Percentiles rank a stretch among this genome's conserved stretches.
These are phyloP conservation scores for Chrysolina americana DNA, from an alignment of 2,888 invertebrate genomes.

Conservation along the genomic window DNA sequence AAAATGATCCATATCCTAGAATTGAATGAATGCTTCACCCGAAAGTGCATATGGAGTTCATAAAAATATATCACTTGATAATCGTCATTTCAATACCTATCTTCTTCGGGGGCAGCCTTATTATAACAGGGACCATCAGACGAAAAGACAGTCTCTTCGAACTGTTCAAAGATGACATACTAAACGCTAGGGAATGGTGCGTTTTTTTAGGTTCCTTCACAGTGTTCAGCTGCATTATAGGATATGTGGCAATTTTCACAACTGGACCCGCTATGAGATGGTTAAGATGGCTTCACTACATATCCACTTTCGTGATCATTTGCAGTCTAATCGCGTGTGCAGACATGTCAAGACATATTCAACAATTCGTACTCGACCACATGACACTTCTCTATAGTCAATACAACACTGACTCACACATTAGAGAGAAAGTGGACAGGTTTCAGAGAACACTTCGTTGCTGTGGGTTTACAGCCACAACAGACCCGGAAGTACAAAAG, in stretches of 20 bases:
- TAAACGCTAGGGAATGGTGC: constrained; percentile 4
- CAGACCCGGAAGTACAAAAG: constrained; percentile 18
- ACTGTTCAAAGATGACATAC: constrained; percentile 1
- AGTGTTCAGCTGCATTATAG: neutral
- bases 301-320: constrained; percentile 13
- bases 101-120: constrained; percentile 1
- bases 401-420: neutral
- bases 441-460: constrained; percentile 32
- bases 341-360: constrained; percentile 3
- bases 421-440: constrained; percentile 19
- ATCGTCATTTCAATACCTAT: neutral
- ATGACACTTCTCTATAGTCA: constrained; percentile 6
- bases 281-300: constrained; percentile 21
- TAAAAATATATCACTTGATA: neutral
- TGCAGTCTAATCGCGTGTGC: constrained; percentile 11
- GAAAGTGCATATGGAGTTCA: neutral
- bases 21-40: neutral
- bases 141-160: constrained; percentile 12
- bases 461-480: constrained; percentile 34
- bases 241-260: constrained; percentile 8
- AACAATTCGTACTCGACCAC: neutral
- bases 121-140: neutral
- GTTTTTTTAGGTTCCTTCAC: constrained; percentile 17
- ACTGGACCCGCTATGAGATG: neutral
- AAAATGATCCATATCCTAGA: neutral